Percentiles rank a stretch among this genome's conserved stretches.
phyloP scores from a whole-genome alignment of 2,113 vertebrate species.

The Cyanoramphus novaezelandiae region DNA sequence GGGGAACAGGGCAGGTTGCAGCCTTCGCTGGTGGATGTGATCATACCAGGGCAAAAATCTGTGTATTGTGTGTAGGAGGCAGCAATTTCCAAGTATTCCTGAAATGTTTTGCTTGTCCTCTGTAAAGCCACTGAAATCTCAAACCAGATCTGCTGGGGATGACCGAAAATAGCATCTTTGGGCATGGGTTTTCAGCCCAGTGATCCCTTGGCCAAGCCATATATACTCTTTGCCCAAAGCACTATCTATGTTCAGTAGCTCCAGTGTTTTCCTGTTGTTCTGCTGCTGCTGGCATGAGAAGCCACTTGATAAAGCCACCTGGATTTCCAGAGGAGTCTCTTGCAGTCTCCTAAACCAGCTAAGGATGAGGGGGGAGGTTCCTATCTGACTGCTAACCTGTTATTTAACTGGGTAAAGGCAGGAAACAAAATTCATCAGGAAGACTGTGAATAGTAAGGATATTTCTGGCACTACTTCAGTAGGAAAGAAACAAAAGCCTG shows the following conservation, averaged over 20 bases:
- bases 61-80: fast-evolving
- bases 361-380: neutral
- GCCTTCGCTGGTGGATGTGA: neutral
- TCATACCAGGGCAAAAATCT: fast-evolving
- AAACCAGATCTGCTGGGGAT: neutral
- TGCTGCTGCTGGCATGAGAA: neutral
- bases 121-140: neutral
- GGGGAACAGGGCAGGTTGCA: neutral
- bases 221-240: neutral
- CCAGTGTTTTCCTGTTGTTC: neutral
- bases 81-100: neutral
- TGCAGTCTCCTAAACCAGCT: neutral
- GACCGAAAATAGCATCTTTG: neutral
- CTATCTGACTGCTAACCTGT: fast-evolving
- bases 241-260: neutral
- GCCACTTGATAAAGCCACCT: neutral
- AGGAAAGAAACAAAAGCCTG: neutral
- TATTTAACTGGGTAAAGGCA: neutral
- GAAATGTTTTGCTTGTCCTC: neutral
- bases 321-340: neutral
- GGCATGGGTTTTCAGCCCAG: neutral
- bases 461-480: neutral
- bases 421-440: neutral
- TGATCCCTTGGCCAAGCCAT: neutral
- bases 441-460: neutral